Evolutionary conservation across 2,888 invertebrate genomes (phyloP).

Genomic region (Gastrophysa polygoni): DNA sequence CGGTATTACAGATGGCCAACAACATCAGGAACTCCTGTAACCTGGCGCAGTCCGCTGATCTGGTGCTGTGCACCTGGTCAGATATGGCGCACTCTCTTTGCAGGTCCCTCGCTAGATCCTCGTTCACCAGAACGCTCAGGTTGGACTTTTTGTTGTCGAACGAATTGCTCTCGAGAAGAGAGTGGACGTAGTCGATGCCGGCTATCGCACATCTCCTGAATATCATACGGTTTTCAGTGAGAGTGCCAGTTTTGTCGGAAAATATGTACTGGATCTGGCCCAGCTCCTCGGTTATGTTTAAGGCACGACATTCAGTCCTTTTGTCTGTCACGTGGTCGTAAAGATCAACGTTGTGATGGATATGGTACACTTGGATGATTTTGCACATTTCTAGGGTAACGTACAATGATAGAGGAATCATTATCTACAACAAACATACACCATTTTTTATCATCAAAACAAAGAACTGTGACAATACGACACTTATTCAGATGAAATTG

Average conservation of each 20-base stretch:
- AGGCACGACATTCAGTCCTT: slow-evolving; percentile 86
- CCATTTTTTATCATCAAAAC: too few species aligned
- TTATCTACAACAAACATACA: slow-evolving; percentile 70
- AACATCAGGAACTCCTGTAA: slow-evolving; percentile 89
- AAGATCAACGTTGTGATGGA: slow-evolving; percentile 87
- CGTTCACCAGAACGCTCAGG: slow-evolving; percentile 61
- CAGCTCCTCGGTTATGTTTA: slow-evolving; percentile 96
- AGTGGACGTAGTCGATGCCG: slow-evolving; percentile 89
- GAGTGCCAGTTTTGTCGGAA: slow-evolving; percentile 96
- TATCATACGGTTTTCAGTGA: slow-evolving; percentile 98
- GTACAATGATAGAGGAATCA: slow-evolving; percentile 96
- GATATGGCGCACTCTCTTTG: slow-evolving; percentile 47
- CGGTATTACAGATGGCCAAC: slow-evolving; percentile 95
- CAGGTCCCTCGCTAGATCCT: slow-evolving; percentile 62
- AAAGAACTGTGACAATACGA: too few species aligned
- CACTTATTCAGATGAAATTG: too few species aligned
- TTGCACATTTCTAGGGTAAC: slow-evolving; percentile 97
- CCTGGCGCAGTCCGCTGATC: slow-evolving; percentile 67
- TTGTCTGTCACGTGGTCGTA: slow-evolving; percentile 85
- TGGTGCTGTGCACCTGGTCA: slow-evolving; percentile 44
- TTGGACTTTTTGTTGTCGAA: slow-evolving; percentile 41
- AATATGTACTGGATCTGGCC: slow-evolving; percentile 96
- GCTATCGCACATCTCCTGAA: slow-evolving; percentile 89
- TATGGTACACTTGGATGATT: slow-evolving; percentile 93
- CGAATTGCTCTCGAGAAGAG: slow-evolving; percentile 69